These are phyloP conservation scores for Ornithoptera alexandrae DNA, from an alignment of 2,888 invertebrate genomes.

Conservation along the genomic window DNA sequence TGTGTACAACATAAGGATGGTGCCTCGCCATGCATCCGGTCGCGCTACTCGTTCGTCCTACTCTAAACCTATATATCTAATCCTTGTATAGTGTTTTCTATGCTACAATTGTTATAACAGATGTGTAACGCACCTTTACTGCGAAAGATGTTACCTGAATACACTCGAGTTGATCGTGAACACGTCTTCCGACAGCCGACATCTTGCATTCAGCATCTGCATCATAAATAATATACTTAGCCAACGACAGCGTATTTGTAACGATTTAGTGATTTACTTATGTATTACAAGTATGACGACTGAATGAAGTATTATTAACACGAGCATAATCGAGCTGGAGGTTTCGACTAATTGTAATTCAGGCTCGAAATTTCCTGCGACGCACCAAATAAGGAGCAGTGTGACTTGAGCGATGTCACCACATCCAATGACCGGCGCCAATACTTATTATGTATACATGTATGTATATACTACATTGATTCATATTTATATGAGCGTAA, in stretches of 20 bases:
- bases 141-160: conserved; percentile 43
- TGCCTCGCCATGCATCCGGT: too few species aligned
- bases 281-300: conserved; percentile 1
- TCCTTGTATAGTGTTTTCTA: too few species aligned
- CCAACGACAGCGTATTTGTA: not conserved
- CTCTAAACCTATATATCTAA: too few species aligned
- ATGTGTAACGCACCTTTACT: conserved; percentile 63
- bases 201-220: not conserved
- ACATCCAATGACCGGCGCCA: conserved; percentile 22
- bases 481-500: not conserved
- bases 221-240: not conserved
- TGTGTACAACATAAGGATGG: too few species aligned
- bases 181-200: conserved; percentile 1
- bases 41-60: too few species aligned
- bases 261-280: not conserved
- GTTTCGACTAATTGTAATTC: conserved; percentile 43
- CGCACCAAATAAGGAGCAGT: conserved; percentile 43
- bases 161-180: conserved; percentile 14
- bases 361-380: conserved; percentile 36
- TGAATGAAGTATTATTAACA: conserved; percentile 5
- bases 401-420: conserved; percentile 12
- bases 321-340: not conserved
- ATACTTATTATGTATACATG: not conserved
- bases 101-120: conserved; percentile 41
- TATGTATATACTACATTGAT: conserved; percentile 1